Conservation (phyloP, 2,888 invertebrate species). For the Homarus gammarus region DNA sequence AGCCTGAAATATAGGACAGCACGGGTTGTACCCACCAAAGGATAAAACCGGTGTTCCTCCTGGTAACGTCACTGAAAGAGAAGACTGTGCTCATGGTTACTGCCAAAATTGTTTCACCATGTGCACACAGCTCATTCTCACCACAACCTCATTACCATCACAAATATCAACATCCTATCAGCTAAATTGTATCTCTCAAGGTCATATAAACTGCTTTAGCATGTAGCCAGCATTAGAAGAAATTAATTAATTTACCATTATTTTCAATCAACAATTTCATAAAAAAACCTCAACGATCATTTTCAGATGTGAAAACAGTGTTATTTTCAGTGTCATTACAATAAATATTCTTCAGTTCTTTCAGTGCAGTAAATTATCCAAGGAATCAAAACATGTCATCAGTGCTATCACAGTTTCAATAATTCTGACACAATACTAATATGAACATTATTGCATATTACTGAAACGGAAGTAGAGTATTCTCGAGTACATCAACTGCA, state of each 20-base stretch:
- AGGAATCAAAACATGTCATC: not conserved
- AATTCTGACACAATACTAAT: not conserved
- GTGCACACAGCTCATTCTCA: constrained; percentile 55
- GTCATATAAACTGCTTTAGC: constrained; percentile 6
- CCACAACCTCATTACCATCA: constrained; percentile 12
- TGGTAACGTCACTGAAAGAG: constrained; percentile 70
- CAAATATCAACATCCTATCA: not conserved
- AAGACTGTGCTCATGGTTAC: constrained; percentile 66
- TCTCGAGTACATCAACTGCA: not conserved
- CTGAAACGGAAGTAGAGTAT: too few relatives aligned
- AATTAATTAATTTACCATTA: not conserved
- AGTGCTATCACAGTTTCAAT: not conserved
- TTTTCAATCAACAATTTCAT: not conserved
- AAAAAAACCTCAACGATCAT: not conserved
- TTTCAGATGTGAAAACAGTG: not conserved
- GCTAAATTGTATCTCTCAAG: constrained; percentile 3
- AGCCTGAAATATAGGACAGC: constrained; percentile 43
- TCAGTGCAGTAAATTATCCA: not conserved
- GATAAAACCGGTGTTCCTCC: constrained; percentile 70
- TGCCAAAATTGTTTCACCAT: constrained; percentile 31
- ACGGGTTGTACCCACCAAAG: constrained; percentile 70
- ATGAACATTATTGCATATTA: too few relatives aligned
- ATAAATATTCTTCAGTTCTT: not conserved
- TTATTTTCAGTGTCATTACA: not conserved
- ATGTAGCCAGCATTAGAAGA: not conserved